Conservation (phyloP, 2,888 invertebrate genomes). For the Dicranocentrus wangi region DNA sequence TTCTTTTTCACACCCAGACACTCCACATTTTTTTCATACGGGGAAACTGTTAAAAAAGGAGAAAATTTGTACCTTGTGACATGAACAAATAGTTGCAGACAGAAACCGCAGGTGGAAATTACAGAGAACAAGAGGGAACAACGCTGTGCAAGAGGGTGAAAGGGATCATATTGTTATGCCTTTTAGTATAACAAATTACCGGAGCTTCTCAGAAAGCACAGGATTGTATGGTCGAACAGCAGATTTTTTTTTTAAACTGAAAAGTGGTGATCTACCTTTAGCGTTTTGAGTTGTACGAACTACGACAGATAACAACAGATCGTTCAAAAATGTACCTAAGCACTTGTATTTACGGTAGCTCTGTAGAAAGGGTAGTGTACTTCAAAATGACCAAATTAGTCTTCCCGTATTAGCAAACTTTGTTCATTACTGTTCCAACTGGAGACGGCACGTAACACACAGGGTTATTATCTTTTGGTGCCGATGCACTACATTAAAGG, state of each 20-base stretch:
- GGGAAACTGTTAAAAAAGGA: not conserved
- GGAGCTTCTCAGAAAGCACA: slow-evolving; percentile 33
- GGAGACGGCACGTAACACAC: slow-evolving; percentile 30
- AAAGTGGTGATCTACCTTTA: slow-evolving; percentile 44
- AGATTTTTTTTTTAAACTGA: not conserved
- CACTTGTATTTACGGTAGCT: slow-evolving; percentile 5
- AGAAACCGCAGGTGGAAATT: slow-evolving; percentile 65
- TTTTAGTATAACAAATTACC: slow-evolving; percentile 40
- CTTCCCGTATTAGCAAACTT: slow-evolving; percentile 49
- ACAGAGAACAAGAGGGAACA: slow-evolving; percentile 52
- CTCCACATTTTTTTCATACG: not conserved
- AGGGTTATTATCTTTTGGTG: slow-evolving; percentile 47
- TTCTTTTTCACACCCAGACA: slow-evolving; percentile 42
- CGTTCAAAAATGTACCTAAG: too few relatives aligned
- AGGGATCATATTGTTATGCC: slow-evolving; percentile 37
- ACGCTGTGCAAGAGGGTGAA: slow-evolving; percentile 39
- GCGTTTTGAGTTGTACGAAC: not conserved
- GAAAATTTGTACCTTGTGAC: slow-evolving; percentile 56
- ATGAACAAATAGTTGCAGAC: slow-evolving; percentile 65
- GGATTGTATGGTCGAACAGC: not conserved
- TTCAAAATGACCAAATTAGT: slow-evolving; percentile 52
- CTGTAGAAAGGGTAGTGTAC: not conserved
- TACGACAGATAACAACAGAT: too few relatives aligned
- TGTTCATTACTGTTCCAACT: slow-evolving; percentile 23
- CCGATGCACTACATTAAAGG: slow-evolving; percentile 23